Base-by-base conservation (phyloP, 2,113 vertebrate species). In the Callionymus lyra region DNA sequence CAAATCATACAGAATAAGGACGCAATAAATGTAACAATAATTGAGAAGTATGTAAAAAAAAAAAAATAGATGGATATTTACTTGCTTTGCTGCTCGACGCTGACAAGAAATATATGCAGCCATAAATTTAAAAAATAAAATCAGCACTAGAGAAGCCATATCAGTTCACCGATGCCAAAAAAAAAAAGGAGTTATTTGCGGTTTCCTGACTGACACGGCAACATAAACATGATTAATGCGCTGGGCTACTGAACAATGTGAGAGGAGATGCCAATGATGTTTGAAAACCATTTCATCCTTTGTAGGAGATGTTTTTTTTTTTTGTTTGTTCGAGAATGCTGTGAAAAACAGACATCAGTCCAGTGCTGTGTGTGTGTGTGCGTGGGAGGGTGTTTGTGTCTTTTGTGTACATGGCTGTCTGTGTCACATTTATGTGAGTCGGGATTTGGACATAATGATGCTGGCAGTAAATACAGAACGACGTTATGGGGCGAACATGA, bases 121-220 rank as follows among this genome's bases (percentile, higher is more conserved):
- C 34, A 56, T 65, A 56, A 71, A 74, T 62, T 65, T 66, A 53
- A 37, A 65, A 58, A 34, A 67, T 66, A 53, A 37, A 65, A 58
- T 34, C 37, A 44, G 10, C 2, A 47, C 33, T 56, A 43, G 34
- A 69, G 44, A 39, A 58, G 21, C n/a, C 57, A 41, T 46, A 52
- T 50, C 44, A 15, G 17, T 51, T 35, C 53, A 56, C 54, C 54
- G 31, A 39, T 41, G 16, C 42, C 34, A 46, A 35, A 61, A 44
- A 35, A 10, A 44, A 46, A 35, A 61, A 44, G 35, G 12, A 44
- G 35, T 47, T 65, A 45, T 52, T 47, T 57, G 59, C 45, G 45
- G 17, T 41, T 39, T 12, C 41, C 9, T 37, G 41, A 61, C 54
- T 50, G 54, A 56, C 42, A 50, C 6, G 6, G 34, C 21, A 43